Evolutionary conservation across 2,797 vertebrate genomes (phyloP), one percentile per base, ranked within the genome.

Genomic region (Coregonus suidteri): DNA sequence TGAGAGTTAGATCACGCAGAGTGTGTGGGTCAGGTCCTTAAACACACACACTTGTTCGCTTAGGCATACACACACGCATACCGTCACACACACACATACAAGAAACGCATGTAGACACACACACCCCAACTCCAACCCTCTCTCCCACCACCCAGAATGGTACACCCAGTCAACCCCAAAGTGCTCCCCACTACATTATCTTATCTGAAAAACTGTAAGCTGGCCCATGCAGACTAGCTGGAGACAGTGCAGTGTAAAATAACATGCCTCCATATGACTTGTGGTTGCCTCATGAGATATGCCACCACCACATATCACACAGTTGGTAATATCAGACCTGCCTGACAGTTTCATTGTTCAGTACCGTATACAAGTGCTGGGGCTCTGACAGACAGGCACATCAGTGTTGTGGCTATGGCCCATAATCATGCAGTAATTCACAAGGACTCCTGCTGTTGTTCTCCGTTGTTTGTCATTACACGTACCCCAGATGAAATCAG

Each of bases 201-300:
- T 91, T 91, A 92, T 94, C 93, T 93, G 91, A 88, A 92, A 92
- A 93, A 91, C 92, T 90, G 84, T 87, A 86, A 85, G 85, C 84
- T 85, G n/a, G 84, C 82, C 87, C 82, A 76, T 78, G 80, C 90
- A 94, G 93, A 94, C 92, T 89, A 85, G 74, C 84, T 92, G 93
- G 91, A 93, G 94, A 92, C 93, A 87, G 16, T 35, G 81, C 86
- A 87, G 90, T 92, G 91, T 91, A 92, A 91, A 92, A 88, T 90
- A 92, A 91, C 91, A 93, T 90, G 88, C 88, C 89, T 88, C 84
- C 87, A 84, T 90, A 88, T 91, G 88, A 87, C 86, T 91, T 92
- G 92, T 86, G 91, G 90, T 93, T 91, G 91, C 92, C 89, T 91
- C 90, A 93, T 92, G 89, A 93, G 91, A 91, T 88, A 88, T 86